A percentile compares a stretch with the other conserved stretches of the same genome.
These are phyloP conservation scores for Loxodonta africana DNA, from an alignment of 2,113 vertebrate genomes.

Conservation along the genomic window DNA sequence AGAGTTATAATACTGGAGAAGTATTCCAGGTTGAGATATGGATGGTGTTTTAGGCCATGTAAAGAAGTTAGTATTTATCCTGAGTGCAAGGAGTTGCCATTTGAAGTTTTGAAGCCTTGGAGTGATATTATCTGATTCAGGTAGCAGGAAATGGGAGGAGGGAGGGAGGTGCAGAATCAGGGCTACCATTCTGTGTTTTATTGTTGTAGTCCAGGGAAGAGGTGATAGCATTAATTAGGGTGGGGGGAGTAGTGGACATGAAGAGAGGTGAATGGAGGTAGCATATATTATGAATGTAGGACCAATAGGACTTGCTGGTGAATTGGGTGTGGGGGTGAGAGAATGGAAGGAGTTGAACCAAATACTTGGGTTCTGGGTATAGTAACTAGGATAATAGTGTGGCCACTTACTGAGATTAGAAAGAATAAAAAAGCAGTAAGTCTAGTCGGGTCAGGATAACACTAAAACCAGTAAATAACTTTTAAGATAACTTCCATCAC, in stretches of 20 bases:
- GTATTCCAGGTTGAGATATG: background rate
- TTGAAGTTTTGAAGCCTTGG: background rate
- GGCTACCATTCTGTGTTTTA: background rate
- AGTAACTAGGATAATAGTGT: background rate
- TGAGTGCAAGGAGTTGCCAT: background rate
- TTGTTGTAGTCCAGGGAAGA: background rate
- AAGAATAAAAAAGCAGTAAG: background rate
- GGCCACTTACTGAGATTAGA: background rate
- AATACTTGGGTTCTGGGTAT: background rate
- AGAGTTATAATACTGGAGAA: background rate
- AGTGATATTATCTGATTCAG: background rate
- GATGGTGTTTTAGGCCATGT: background rate
- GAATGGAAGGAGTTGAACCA: background rate
- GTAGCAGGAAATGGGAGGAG: background rate
- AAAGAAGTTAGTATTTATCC: background rate
- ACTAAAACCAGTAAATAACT: background rate
- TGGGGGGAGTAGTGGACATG: no score
- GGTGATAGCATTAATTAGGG: background rate
- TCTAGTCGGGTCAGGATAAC: background rate
- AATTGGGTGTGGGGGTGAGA: background rate
- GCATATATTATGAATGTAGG: accelerated
- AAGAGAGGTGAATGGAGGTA: background rate
- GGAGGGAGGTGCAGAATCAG: background rate
- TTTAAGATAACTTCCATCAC: background rate
- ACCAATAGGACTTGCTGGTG: background rate